These are phyloP conservation scores for Tanaodytes sp. DNA, from an alignment of 2,888 invertebrate genomes.

Conservation along the genomic window DNA sequence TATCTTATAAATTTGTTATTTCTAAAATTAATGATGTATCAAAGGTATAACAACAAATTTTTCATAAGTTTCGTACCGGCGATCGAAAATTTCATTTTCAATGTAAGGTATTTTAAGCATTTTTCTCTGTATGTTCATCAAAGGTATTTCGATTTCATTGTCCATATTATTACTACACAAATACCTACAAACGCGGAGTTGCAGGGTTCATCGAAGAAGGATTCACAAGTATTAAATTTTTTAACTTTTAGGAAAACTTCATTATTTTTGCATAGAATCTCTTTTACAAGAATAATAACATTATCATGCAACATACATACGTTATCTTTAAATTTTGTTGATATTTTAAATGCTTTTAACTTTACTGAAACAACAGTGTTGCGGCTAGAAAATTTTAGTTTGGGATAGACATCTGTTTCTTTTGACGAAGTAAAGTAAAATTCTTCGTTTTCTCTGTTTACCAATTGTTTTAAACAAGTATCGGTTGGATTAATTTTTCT, in stretches of 20 bases:
- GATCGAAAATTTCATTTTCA: neutral
- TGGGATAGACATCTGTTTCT: conserved; percentile 6
- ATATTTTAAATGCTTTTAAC: conserved; percentile 7
- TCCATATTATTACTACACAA: conserved; percentile 3
- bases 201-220: conserved; percentile 14
- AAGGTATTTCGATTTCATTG: neutral
- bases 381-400: conserved; percentile 1
- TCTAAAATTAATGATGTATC: neutral
- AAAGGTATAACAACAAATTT: neutral
- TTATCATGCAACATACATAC: conserved; percentile 12
- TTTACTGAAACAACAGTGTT: neutral
- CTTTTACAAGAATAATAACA: conserved; percentile 1
- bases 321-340: conserved; percentile 13
- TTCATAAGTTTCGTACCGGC: neutral
- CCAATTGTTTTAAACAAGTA: conserved; percentile 6
- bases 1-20: no score
- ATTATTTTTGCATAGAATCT: neutral
- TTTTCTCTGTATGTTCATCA: neutral
- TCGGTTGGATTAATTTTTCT: conserved; percentile 8
- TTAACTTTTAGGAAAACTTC: conserved; percentile 2
- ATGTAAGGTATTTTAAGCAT: neutral
- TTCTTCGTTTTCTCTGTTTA: conserved; percentile 21
- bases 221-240: conserved; percentile 3
- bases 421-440: neutral
- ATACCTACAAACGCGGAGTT: conserved; percentile 17